Evolutionary conservation across 2,113 vertebrate genomes (phyloP).

Genomic region (Engraulis encrasicolus): DNA sequence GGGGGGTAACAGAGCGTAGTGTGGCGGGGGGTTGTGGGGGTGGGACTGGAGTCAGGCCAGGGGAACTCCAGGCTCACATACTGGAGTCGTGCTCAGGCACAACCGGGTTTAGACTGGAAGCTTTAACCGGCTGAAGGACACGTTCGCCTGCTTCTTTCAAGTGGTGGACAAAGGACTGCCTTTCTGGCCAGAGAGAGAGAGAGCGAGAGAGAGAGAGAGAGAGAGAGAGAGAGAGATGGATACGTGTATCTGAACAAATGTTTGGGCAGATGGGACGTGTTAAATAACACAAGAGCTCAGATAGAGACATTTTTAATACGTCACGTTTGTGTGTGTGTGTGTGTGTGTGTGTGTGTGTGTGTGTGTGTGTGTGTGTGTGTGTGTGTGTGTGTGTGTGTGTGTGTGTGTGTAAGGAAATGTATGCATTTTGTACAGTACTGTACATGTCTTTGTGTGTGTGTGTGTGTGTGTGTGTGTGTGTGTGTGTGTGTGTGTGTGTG

Average conservation of each 20-base stretch:
- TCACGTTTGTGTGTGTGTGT: no score
- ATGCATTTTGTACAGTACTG: no score
- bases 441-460: no score
- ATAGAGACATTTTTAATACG: neutral
- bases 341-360: slow-evolving; percentile 29
- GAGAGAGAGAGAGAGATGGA: neutral
- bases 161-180: neutral
- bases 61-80: slow-evolving; percentile 76
- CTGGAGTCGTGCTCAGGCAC: slow-evolving; percentile 41
- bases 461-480: neutral
- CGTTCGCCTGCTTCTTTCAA: neutral
- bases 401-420: no score
- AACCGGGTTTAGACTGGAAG: slow-evolving; percentile 32
- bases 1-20: no score
- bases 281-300: neutral
- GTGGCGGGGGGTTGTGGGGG: no score
- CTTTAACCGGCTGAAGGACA: neutral
- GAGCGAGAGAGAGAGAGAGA: neutral
- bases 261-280: neutral
- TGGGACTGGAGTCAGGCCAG: slow-evolving; percentile 72
- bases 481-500: slow-evolving; percentile 27
- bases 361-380: slow-evolving; percentile 8
- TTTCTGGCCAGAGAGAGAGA: neutral
- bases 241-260: slow-evolving; percentile 2
- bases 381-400: neutral